Conservation (phyloP, 2,113 vertebrate genomes). For the Pyxicephalus adspersus region DNA sequence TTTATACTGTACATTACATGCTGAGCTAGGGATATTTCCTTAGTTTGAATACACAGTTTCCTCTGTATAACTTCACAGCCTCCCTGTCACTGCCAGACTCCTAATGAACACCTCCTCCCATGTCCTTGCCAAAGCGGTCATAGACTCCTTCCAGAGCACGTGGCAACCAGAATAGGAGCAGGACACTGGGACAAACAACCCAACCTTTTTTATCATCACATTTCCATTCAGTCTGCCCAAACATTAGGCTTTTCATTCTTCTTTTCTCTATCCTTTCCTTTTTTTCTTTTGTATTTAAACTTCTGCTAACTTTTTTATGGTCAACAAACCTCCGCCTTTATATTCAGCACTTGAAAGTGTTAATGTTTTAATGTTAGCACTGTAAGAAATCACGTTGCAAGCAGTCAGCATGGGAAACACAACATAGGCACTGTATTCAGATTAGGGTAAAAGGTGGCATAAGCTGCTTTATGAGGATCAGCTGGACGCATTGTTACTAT, state of each 20-base stretch:
- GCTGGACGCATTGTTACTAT: slow-evolving; percentile 7
- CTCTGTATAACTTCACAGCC: slow-evolving; percentile 8
- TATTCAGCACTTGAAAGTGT: not conserved
- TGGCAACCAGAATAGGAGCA: slow-evolving; percentile 48
- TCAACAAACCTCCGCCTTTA: not conserved
- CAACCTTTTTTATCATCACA: slow-evolving; percentile 45
- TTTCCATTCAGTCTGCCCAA: slow-evolving; percentile 50
- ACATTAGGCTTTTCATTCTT: slow-evolving; percentile 10
- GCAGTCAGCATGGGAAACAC: not conserved
- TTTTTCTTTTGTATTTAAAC: not conserved
- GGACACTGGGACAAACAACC: slow-evolving; percentile 43
- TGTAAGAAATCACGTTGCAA: not conserved
- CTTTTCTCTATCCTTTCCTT: not conserved
- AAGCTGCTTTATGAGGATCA: slow-evolving; percentile 45
- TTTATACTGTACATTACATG: slow-evolving; percentile 6
- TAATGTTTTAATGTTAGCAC: not conserved
- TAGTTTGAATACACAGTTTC: not conserved
- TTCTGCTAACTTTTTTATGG: not conserved
- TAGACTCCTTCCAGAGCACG: slow-evolving; percentile 47
- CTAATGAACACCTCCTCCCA: slow-evolving; percentile 30
- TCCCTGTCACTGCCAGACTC: slow-evolving; percentile 32
- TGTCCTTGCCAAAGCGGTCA: slow-evolving; percentile 29
- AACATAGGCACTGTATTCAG: slow-evolving; percentile 34
- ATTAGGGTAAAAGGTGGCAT: slow-evolving; percentile 44
- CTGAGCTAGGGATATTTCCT: slow-evolving; percentile 4